phyloP scores from a whole-genome alignment of 2,797 vertebrate genomes.

The Caiman crocodilus region DNA sequence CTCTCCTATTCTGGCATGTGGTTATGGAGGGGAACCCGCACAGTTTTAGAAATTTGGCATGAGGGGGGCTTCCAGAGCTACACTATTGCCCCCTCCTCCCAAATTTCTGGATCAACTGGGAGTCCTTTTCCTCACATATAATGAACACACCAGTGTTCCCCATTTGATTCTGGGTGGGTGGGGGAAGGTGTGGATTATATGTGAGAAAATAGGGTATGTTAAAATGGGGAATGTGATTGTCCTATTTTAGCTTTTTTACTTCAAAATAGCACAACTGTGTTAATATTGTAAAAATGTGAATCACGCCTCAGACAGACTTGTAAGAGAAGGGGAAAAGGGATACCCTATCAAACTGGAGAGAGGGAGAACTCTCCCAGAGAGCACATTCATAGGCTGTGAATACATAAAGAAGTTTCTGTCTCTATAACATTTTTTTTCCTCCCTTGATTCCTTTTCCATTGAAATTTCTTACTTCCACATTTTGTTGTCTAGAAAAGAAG shows the following conservation, averaged over 20 bases:
- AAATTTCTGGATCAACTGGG: too few relatives aligned
- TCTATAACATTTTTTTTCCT: slow-evolving; percentile 17
- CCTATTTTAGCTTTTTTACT: slow-evolving; percentile 44
- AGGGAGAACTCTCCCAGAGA: slow-evolving; percentile 29
- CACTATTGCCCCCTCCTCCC: too few relatives aligned
- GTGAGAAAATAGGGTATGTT: not conserved
- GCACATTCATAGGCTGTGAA: slow-evolving; percentile 22
- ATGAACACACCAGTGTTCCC: too few relatives aligned
- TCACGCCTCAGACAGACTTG: not conserved
- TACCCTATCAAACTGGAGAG: slow-evolving; percentile 32
- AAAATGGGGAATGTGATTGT: slow-evolving; percentile 21
- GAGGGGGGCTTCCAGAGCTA: too few relatives aligned
- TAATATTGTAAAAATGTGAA: slow-evolving; percentile 31
- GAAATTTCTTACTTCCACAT: slow-evolving; percentile 16
- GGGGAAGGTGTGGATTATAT: not conserved
- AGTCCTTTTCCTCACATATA: too few relatives aligned
- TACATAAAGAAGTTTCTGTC: slow-evolving; percentile 20
- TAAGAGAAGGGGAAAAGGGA: slow-evolving; percentile 25
- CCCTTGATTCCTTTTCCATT: slow-evolving; percentile 15
- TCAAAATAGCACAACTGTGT: slow-evolving; percentile 42
- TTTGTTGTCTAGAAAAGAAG: not conserved
- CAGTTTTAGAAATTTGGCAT: too few relatives aligned
- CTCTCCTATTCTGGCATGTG: too few relatives aligned
- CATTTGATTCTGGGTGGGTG: too few relatives aligned
- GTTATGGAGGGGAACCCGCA: too few relatives aligned